Conservation (phyloP, 2,113 vertebrate species). For the Salvelinus fontinalis region DNA sequence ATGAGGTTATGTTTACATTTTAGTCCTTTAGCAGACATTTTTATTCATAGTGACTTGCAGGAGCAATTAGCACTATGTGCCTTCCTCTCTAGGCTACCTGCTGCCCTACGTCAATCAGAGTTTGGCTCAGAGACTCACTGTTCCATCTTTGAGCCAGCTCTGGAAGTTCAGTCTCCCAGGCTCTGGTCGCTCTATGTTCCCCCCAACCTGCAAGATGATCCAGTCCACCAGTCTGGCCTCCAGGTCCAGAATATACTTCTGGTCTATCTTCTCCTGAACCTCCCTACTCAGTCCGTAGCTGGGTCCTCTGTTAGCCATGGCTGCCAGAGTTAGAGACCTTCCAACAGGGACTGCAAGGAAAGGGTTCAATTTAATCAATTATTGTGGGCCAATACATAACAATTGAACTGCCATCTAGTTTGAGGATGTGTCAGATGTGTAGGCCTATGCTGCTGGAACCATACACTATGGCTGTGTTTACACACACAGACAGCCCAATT, state of each 20-base stretch:
- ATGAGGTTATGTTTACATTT: too few species aligned
- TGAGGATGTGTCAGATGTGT: too few species aligned
- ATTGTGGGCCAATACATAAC: background rate
- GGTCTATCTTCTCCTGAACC: constrained; percentile 87
- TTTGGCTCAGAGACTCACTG: constrained; percentile 68
- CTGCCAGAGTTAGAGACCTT: background rate
- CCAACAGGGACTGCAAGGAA: background rate
- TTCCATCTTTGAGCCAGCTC: constrained; percentile 85
- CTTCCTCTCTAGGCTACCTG: too few species aligned
- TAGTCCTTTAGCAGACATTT: too few species aligned
- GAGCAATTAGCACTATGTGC: too few species aligned
- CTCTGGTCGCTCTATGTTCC: constrained; percentile 64
- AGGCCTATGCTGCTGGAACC: too few species aligned
- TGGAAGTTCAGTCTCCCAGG: constrained; percentile 81
- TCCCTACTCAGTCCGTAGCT: constrained; percentile 85
- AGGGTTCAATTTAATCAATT: background rate
- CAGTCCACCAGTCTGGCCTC: constrained; percentile 82
- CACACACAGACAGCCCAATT: too few species aligned
- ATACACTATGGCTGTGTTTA: too few species aligned
- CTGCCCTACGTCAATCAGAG: background rate
- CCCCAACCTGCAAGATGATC: constrained; percentile 78
- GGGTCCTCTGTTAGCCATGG: constrained; percentile 87
- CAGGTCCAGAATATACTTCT: constrained; percentile 80
- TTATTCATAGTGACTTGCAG: too few species aligned
- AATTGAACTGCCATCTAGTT: background rate